Percentiles rank a stretch among this genome's conserved stretches.
phyloP scores from a whole-genome alignment of 2,797 vertebrate species.

The Eulemur coronatus region DNA sequence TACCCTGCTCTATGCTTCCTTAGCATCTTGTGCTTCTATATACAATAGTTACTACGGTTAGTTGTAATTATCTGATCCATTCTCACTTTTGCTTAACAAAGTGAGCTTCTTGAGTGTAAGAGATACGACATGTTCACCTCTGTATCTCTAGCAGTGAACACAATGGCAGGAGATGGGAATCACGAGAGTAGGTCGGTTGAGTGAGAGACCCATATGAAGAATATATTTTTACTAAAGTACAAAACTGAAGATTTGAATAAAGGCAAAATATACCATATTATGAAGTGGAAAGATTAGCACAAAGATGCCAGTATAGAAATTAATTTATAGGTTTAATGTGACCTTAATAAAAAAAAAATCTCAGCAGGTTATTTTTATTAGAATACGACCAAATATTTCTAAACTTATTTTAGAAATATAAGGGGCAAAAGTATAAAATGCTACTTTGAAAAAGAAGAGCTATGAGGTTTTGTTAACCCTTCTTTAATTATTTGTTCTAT shows the following conservation, averaged over 20 bases:
- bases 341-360: background rate
- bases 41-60: background rate
- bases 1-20: background rate
- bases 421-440: background rate
- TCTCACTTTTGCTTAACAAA: background rate
- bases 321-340: slow-evolving; percentile 12
- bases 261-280: background rate
- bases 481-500: no score
- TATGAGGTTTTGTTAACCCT: background rate
- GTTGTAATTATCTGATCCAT: background rate
- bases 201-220: background rate
- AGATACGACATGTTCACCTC: background rate
- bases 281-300: background rate
- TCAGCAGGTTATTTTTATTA: slow-evolving; percentile 2
- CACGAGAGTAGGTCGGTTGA: background rate
- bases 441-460: background rate
- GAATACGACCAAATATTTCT: slow-evolving; percentile 22
- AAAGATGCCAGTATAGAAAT: background rate
- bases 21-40: background rate
- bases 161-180: background rate
- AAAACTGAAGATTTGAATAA: background rate
- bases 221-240: background rate
- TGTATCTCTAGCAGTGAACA: background rate
- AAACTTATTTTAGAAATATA: slow-evolving; percentile 24
- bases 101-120: background rate